Percentiles rank a stretch among this genome's conserved stretches.
These are phyloP conservation scores for Amiota minor DNA, from an alignment of 2,888 invertebrate genomes.

Conservation along the genomic window DNA sequence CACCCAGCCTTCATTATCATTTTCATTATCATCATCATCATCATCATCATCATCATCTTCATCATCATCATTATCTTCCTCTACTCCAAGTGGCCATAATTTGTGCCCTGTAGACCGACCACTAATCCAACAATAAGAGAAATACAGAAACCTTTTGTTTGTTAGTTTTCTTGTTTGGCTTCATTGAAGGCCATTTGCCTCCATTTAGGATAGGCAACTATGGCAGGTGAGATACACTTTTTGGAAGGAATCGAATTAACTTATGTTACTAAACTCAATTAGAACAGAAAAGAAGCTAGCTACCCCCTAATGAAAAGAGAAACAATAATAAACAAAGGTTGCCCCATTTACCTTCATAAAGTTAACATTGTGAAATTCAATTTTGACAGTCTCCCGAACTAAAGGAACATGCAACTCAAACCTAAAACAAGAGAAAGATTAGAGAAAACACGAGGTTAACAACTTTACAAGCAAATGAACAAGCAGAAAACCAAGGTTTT, in stretches of 20 bases:
- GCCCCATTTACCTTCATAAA: background rate
- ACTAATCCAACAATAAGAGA: background rate
- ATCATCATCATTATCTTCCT: too few species aligned
- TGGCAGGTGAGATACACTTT: background rate
- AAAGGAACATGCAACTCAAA: background rate
- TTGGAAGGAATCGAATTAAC: background rate
- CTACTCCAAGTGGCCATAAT: constrained; percentile 11
- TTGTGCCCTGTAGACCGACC: constrained; percentile 13
- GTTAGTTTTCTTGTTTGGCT: too few species aligned
- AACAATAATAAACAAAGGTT: background rate
- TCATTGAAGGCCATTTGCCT: too few species aligned
- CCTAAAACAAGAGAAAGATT: background rate
- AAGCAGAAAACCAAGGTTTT: constrained; percentile 2
- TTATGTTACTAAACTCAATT: constrained; percentile 20
- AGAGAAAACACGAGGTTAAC: constrained; percentile 44
- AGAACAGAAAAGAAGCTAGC: constrained; percentile 5
- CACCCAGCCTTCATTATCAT: too few species aligned
- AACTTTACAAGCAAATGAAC: constrained; percentile 47
- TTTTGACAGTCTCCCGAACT: background rate
- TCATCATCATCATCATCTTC: too few species aligned
- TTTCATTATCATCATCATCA: too few species aligned
- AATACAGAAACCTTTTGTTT: background rate
- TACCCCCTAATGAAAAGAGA: constrained; percentile 11
- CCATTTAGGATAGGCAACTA: too few species aligned
- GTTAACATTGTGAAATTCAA: background rate